Base-by-base conservation (phyloP, 2,888 invertebrate species). In the Scaptomyza polygonia region DNA sequence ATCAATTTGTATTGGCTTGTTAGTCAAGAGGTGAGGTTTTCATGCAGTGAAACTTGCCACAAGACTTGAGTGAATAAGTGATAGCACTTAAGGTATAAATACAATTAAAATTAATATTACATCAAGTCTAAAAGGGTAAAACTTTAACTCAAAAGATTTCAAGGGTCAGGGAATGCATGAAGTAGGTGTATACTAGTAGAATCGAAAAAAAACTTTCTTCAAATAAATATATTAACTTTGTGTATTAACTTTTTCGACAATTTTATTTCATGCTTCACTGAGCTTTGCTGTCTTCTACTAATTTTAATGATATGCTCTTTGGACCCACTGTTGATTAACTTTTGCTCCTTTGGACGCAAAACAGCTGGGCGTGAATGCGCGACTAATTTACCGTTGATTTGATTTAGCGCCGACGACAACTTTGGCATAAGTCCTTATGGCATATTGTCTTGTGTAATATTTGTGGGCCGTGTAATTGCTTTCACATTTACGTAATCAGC, bases 351-450 rank as follows among this genome's bases (percentile, higher is more conserved):
- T 9, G 5, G 7, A 2, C 11, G 3, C 29, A 11, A 8, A 27
- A 14, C 45, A 2, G 36, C 21, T 43, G 47, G 61, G 49, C 53
- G 66, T 63, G 56, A 64, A 65, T 63, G 53, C 25, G 53, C 56
- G 68, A 62, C 70, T 80, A 84, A 80, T 80, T 78, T 82, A 72
- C 48, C 86, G 72, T 66, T 86, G 77, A 81, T 81, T 88, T 88
- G 80, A 81, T 81, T 88, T 88, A 64, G 76, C 68, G 63, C 86
- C 61, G 45, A 61, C 25, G 25, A 25, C 25, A 3, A 21, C 21
- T 5, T 6, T 2, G 14, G 16, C 16, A 16, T 16, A 16, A 39
- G 39, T 39, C 9, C 39, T 39, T 16, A 1, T 29, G 67, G 42
- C 45, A 57, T 40, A 49, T 52, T 48, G 66, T 47, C 54, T 73